Conservation (phyloP, 1,140 invertebrate genomes). For the Agraylea sexmaculata region DNA sequence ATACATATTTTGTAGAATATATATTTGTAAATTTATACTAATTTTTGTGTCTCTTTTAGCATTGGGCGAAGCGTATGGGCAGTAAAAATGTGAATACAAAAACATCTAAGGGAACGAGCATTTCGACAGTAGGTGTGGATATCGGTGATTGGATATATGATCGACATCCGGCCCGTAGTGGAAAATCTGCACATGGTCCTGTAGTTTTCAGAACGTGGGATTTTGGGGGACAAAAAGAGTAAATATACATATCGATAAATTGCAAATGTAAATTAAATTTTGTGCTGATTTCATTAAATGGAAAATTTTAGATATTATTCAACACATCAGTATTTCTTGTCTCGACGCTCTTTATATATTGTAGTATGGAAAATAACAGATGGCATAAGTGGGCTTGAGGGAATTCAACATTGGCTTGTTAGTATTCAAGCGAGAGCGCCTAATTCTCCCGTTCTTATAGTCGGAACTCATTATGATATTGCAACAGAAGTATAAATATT, state of each 20-base stretch:
- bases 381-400: slow-evolving; percentile 79
- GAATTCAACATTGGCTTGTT: slow-evolving; percentile 83
- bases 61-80: slow-evolving; percentile 91
- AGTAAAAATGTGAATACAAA: slow-evolving; percentile 70
- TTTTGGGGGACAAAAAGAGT: slow-evolving; percentile 94
- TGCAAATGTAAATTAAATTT: slow-evolving; percentile 2
- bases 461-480: slow-evolving; percentile 90
- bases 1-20: background rate
- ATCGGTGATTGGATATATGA: slow-evolving; percentile 92
- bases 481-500: slow-evolving; percentile 53
- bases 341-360: slow-evolving; percentile 87
- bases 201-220: slow-evolving; percentile 98
- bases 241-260: slow-evolving; percentile 10
- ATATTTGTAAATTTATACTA: slow-evolving; percentile 7
- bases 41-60: slow-evolving; percentile 36
- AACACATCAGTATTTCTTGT: slow-evolving; percentile 97
- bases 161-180: slow-evolving; percentile 53
- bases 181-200: slow-evolving; percentile 64
- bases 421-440: slow-evolving; percentile 66
- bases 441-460: slow-evolving; percentile 87
- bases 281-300: slow-evolving; percentile 1
- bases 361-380: slow-evolving; percentile 93
- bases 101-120: slow-evolving; percentile 62
- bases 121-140: slow-evolving; percentile 94
- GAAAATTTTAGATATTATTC: slow-evolving; percentile 66